phyloP scores from a whole-genome alignment of 2,888 invertebrate genomes.

The Caprella mutica region DNA sequence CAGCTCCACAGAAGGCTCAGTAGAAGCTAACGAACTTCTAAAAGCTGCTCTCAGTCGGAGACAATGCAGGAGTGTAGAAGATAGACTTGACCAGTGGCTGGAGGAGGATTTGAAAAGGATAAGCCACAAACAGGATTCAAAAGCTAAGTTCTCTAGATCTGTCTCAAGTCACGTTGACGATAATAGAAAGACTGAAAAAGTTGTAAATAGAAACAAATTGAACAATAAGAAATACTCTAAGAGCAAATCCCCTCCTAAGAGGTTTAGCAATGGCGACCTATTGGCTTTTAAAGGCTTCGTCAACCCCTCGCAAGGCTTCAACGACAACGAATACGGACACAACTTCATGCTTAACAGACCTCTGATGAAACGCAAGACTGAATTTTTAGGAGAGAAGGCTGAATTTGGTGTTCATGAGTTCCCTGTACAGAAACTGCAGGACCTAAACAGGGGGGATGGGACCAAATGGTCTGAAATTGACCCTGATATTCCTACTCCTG shows the following conservation, averaged over 20 bases:
- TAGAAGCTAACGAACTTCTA: slow-evolving; percentile 25
- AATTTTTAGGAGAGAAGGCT: slow-evolving; percentile 16
- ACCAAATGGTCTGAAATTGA: slow-evolving; percentile 12
- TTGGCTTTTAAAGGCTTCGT: slow-evolving; percentile 30
- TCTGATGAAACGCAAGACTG: slow-evolving; percentile 10
- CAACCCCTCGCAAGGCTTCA: slow-evolving; percentile 22
- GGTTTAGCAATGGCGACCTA: slow-evolving; percentile 14
- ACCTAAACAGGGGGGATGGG: slow-evolving; percentile 13
- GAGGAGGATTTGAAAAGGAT: slow-evolving; percentile 11
- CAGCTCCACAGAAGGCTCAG: slow-evolving; percentile 27
- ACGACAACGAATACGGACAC: slow-evolving; percentile 31
- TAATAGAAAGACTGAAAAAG: slow-evolving; percentile 12
- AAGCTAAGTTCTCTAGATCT: slow-evolving; percentile 1
- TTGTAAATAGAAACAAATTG: slow-evolving; percentile 10
- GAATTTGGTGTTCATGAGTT: slow-evolving; percentile 24
- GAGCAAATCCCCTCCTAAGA: not conserved
- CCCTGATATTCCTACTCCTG: slow-evolving; percentile 33
- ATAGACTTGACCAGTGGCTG: slow-evolving; percentile 30
- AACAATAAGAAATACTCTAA: not conserved
- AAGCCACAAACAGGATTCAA: not conserved
- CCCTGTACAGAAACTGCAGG: slow-evolving; percentile 11
- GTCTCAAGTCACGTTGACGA: slow-evolving; percentile 16
- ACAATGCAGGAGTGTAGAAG: slow-evolving; percentile 31
- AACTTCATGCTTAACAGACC: slow-evolving; percentile 33
- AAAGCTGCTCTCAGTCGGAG: slow-evolving; percentile 28